Percentiles rank a stretch among this genome's conserved stretches.
These are phyloP conservation scores for Ceratitis capitata DNA, from an alignment of 1,140 invertebrate species.

Conservation along the genomic window DNA sequence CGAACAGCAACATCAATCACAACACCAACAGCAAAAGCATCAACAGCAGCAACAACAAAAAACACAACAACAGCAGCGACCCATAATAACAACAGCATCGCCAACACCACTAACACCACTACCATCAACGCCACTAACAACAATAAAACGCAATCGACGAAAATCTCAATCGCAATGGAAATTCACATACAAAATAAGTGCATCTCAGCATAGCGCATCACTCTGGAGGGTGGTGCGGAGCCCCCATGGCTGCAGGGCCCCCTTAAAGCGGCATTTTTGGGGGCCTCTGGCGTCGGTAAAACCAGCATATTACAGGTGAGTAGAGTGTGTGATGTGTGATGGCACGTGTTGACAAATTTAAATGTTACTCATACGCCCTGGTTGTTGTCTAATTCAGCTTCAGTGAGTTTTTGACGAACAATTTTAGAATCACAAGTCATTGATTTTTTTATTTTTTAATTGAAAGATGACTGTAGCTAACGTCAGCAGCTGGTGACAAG, in stretches of 20 bases:
- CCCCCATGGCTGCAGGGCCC: constrained; percentile 70
- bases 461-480: no score
- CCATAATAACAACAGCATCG: no score
- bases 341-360: neutral
- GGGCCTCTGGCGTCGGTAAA: constrained; percentile 81
- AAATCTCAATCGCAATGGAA: constrained; percentile 65
- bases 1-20: neutral
- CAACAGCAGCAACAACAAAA: constrained; percentile 44
- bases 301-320: constrained; percentile 83
- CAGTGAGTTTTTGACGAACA: no score
- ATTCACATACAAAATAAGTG: constrained; percentile 65
- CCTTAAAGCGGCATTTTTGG: constrained; percentile 82
- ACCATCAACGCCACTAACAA: neutral
- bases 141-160: constrained; percentile 52
- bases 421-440: no score
- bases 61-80: neutral
- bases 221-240: constrained; percentile 66
- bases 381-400: no score
- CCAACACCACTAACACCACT: constrained; percentile 50
- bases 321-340: neutral
- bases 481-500: no score
- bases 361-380: neutral
- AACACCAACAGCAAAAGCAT: neutral
- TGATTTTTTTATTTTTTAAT: no score
- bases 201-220: constrained; percentile 66